Evolutionary conservation across 2,888 invertebrate species (phyloP).

Genomic region (Cryptocheilus praepositus): DNA sequence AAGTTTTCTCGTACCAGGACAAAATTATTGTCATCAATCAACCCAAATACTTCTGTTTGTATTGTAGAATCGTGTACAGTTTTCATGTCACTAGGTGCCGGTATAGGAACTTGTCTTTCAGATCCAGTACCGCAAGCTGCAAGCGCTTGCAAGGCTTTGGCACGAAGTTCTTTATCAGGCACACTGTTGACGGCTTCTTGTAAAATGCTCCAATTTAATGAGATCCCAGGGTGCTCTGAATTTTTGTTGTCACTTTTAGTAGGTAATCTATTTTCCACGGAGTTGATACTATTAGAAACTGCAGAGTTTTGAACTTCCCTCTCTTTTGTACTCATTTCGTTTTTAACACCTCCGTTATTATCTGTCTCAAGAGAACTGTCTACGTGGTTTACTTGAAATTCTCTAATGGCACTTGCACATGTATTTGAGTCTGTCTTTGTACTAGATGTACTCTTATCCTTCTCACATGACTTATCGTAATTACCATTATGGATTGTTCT

Average conservation of each 20-base stretch:
- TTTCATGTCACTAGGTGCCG: constrained; percentile 27
- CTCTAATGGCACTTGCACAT: background rate
- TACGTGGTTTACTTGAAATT: too few relatives aligned
- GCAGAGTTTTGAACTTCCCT: background rate
- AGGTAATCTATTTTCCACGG: background rate
- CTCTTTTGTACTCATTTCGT: background rate
- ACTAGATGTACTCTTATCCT: background rate
- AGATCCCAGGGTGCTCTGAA: background rate
- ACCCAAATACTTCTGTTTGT: constrained; percentile 63
- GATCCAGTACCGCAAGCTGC: constrained; percentile 62
- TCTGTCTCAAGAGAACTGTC: background rate
- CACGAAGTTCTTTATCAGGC: constrained; percentile 55
- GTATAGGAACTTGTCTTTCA: constrained; percentile 53
- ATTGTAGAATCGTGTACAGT: constrained; percentile 52
- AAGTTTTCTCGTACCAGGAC: constrained; percentile 38
- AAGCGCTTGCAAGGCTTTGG: constrained; percentile 63
- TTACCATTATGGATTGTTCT: background rate
- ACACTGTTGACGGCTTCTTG: constrained; percentile 63
- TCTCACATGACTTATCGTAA: background rate
- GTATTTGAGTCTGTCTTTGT: too few relatives aligned
- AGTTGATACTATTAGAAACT: background rate
- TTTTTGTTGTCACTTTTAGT: background rate
- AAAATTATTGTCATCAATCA: constrained; percentile 50
- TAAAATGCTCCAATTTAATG: constrained; percentile 52
- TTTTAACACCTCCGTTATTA: background rate